These are phyloP conservation scores for Acipenser oxyrinchus DNA, from an alignment of 2,797 vertebrate genomes.

Conservation along the genomic window DNA sequence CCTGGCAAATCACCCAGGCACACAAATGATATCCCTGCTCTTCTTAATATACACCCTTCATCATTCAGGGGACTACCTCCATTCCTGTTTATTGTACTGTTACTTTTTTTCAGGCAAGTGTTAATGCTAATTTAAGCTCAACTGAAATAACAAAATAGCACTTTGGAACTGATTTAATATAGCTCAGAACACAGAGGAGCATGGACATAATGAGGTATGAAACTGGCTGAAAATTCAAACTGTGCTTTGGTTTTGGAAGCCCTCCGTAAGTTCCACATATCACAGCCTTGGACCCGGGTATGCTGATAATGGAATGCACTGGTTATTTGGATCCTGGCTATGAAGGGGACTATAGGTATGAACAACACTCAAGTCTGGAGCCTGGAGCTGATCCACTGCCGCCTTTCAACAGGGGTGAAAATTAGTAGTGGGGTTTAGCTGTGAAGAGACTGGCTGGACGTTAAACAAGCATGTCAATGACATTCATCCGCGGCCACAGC, in stretches of 20 bases:
- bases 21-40: background rate
- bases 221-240: too few relatives aligned
- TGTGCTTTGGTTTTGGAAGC: too few relatives aligned
- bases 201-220: too few relatives aligned
- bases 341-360: background rate
- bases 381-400: background rate
- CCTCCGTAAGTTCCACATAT: background rate
- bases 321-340: background rate
- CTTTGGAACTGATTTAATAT: background rate
- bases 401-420: too few relatives aligned
- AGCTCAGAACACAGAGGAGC: background rate
- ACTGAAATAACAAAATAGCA: too few relatives aligned
- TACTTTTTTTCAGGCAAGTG: conserved; percentile 15
- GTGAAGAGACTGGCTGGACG: too few relatives aligned
- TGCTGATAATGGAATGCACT: background rate
- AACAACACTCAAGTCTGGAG: background rate
- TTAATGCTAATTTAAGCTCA: conserved; percentile 17
- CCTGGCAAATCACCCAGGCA: conserved; percentile 16
- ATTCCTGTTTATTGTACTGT: conserved; percentile 35
- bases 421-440: background rate
- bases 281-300: background rate
- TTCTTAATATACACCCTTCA: conserved; percentile 32
- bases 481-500: too few relatives aligned
- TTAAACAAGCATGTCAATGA: too few relatives aligned
- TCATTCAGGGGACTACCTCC: conserved; percentile 41